phyloP scores from a whole-genome alignment of 2,797 vertebrate genomes.

The Pseudomugil tenellus region DNA sequence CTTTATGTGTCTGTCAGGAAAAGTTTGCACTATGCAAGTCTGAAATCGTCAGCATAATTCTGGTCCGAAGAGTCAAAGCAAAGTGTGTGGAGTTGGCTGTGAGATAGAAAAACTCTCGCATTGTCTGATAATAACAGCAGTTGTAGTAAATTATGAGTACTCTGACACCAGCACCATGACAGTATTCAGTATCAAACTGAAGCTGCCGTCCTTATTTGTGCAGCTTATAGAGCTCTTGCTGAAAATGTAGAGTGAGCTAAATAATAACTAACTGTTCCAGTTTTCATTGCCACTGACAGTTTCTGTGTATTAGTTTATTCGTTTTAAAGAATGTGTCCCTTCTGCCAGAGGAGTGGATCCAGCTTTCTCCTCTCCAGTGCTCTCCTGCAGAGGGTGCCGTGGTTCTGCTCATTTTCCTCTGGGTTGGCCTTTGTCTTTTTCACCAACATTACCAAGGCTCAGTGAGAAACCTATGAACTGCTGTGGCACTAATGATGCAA shows the following conservation, averaged over 20 bases:
- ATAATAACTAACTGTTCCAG: neutral
- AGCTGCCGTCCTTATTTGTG: conserved; percentile 14
- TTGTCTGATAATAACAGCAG: conserved; percentile 6
- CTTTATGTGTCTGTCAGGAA: conserved; percentile 34
- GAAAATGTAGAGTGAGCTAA: conserved; percentile 3
- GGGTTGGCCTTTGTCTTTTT: conserved; percentile 1
- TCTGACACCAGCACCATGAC: neutral
- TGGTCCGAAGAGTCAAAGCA: neutral
- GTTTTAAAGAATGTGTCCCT: neutral
- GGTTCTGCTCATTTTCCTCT: conserved; percentile 62
- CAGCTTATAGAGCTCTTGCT: conserved; percentile 5
- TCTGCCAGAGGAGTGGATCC: neutral
- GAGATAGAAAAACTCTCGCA: neutral
- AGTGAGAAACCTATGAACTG: conserved; percentile 7
- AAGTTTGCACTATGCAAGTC: neutral
- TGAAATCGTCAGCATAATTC: neutral
- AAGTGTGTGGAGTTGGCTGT: neutral
- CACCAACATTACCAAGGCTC: conserved; percentile 12
- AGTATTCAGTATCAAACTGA: neutral
- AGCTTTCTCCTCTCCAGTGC: conserved; percentile 31
- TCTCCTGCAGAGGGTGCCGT: conserved; percentile 80
- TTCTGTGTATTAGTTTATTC: neutral
- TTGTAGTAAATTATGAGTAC: conserved; percentile 13
- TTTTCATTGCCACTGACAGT: neutral
- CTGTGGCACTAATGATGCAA: conserved; percentile 41